Conservation (phyloP, 2,113 vertebrate species). For the Xyrauchen texanus region DNA sequence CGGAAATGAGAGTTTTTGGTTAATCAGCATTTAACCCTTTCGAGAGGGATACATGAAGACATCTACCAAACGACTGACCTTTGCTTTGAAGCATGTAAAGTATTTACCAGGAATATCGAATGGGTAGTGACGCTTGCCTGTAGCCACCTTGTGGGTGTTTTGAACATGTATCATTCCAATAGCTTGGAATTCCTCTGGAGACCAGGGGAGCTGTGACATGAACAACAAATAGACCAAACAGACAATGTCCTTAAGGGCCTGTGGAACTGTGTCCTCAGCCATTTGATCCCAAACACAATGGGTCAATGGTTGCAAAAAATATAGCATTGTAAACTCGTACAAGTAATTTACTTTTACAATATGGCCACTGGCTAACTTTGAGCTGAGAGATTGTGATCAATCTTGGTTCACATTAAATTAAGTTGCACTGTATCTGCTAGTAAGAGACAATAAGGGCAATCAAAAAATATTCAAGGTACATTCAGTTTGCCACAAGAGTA, state of each 20-base stretch:
- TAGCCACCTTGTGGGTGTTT: conserved; percentile 68
- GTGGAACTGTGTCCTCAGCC: conserved; percentile 31
- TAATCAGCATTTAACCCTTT: conserved; percentile 57
- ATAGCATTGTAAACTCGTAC: not conserved
- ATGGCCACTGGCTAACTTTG: conserved; percentile 16
- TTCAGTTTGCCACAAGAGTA: conserved; percentile 29
- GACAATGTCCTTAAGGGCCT: conserved; percentile 68
- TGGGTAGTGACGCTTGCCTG: conserved; percentile 74
- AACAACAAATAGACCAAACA: conserved; percentile 72
- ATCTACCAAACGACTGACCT: conserved; percentile 58
- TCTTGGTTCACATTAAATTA: conserved; percentile 41
- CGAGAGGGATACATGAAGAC: conserved; percentile 43
- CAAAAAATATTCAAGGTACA: conserved; percentile 1
- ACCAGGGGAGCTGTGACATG: conserved; percentile 57
- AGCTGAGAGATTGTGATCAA: conserved; percentile 23
- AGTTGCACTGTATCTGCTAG: conserved; percentile 19
- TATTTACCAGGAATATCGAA: conserved; percentile 66
- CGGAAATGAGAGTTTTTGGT: conserved; percentile 4
- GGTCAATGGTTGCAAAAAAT: not conserved
- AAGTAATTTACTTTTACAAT: conserved; percentile 27
- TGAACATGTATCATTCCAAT: conserved; percentile 67
- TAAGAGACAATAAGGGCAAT: conserved; percentile 39
- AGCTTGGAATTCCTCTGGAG: conserved; percentile 64
- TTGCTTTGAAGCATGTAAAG: conserved; percentile 71
- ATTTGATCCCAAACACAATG: conserved; percentile 1